phyloP scores from a whole-genome alignment of 2,113 vertebrate species.

The Tenrec ecaudatus region DNA sequence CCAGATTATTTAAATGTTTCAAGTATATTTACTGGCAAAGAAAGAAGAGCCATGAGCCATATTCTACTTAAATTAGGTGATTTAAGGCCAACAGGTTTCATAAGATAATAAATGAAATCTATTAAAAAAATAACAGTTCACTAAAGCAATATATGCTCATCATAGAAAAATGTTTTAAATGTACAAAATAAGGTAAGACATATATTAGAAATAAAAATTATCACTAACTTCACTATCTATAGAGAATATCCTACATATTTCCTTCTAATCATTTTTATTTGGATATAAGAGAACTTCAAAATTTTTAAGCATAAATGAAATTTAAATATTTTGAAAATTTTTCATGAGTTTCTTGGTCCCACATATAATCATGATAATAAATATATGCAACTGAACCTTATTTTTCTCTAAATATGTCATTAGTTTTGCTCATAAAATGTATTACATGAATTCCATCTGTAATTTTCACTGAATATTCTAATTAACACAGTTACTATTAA shows the following conservation, averaged over 20 bases:
- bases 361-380: too few species aligned
- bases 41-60: background rate
- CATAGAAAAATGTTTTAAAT: background rate
- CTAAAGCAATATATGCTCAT: background rate
- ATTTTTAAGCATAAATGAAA: too few species aligned
- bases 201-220: background rate
- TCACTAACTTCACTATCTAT: background rate
- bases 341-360: too few species aligned
- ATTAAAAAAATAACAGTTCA: background rate
- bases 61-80: background rate
- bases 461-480: background rate
- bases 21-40: background rate
- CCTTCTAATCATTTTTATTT: background rate
- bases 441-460: background rate
- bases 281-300: too few species aligned
- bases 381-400: background rate
- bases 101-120: background rate
- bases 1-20: background rate
- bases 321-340: too few species aligned
- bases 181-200: background rate
- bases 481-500: background rate
- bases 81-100: background rate
- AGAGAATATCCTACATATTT: slow-evolving; percentile 4
- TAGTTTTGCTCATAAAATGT: background rate
- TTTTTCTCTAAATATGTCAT: background rate